Conservation (phyloP, 2,888 invertebrate genomes). For the Helicoverpa assulta region DNA sequence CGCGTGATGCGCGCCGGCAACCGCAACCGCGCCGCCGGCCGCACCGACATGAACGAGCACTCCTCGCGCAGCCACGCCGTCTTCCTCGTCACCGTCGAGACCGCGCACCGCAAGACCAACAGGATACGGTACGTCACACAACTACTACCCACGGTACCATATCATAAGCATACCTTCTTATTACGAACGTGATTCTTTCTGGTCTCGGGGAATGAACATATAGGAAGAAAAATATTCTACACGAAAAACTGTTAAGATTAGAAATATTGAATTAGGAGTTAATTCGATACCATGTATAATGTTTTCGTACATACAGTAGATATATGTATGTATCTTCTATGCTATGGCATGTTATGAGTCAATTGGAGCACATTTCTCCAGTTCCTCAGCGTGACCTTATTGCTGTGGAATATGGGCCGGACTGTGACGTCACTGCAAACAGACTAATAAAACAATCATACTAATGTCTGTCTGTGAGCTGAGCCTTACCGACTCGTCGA, state of each 20-base stretch:
- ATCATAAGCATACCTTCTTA: too few relatives aligned
- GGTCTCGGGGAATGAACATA: too few relatives aligned
- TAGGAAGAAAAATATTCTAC: too few relatives aligned
- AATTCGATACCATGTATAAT: too few relatives aligned
- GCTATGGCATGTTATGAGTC: conserved; percentile 10
- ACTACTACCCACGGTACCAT: too few relatives aligned
- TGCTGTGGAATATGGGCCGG: conserved; percentile 16
- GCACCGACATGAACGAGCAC: conserved; percentile 99
- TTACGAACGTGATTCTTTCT: too few relatives aligned
- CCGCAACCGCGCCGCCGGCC: conserved; percentile 97
- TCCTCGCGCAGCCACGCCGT: conserved; percentile 99
- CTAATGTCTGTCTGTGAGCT: too few relatives aligned
- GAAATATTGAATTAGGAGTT: too few relatives aligned
- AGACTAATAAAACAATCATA: not conserved
- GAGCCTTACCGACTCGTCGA: too few relatives aligned
- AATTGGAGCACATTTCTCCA: not conserved
- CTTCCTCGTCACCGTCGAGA: conserved; percentile 99
- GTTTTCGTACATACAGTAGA: conserved; percentile 5
- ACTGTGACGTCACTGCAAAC: conserved; percentile 30
- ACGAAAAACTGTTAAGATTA: too few relatives aligned
- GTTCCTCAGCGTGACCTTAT: conserved; percentile 26
- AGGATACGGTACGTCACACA: conserved; percentile 80
- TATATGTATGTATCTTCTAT: too few relatives aligned
- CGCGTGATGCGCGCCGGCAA: conserved; percentile 98
- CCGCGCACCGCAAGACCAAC: conserved; percentile 88